Evolutionary conservation across 2,797 vertebrate species (phyloP), one percentile per base, ranked within the genome.

Genomic region (Phrynocephalus vlangalii): DNA sequence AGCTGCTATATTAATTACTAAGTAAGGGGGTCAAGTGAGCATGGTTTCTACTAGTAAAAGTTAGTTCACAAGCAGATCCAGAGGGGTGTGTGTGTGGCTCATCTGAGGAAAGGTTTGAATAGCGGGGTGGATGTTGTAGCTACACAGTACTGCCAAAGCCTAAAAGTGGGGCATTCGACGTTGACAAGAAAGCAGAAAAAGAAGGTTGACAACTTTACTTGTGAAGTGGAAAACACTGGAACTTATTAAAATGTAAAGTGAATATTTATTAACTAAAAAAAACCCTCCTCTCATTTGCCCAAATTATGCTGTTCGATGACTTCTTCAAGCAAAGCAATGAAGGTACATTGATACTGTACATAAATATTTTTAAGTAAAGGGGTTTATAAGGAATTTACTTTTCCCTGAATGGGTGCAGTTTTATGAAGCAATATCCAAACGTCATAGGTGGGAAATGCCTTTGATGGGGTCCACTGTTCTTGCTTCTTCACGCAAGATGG

Each of bases 191-290:
- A 83, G 11, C 15, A n/a, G 80, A 75, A 80, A 66, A 44, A 84
- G 72, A 89, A 80, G 52, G 22, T 18, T 22, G 82, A 79, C 60
- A 48, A 79, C 67, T 0, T 0, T 10, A 71, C 79, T 72, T 79
- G 56, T 77, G 52, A n/a, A 70, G 63, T 44, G 1, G 33, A 26
- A 68, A 81, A 48, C 79, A 77, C 68, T 38, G 87, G 84, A 76
- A 86, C 63, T 70, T 80, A 90, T 73, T 85, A 82, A 87, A 73
- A 70, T 22, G 30, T 66, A 5, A 50, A 70, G 28, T 75, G 79
- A 85, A 85, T 85, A 85, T 87, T 82, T 82, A 70, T 77, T 89
- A 76, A 20, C 28, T 52, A 6, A 52, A 15, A 68, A 77, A 85
- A 38, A 91, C 50, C 83, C 48, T 30, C 75, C 3, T 80, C 79